These are phyloP conservation scores for Lasioglossum vierecki DNA, from an alignment of 2,888 invertebrate genomes.

Conservation along the genomic window DNA sequence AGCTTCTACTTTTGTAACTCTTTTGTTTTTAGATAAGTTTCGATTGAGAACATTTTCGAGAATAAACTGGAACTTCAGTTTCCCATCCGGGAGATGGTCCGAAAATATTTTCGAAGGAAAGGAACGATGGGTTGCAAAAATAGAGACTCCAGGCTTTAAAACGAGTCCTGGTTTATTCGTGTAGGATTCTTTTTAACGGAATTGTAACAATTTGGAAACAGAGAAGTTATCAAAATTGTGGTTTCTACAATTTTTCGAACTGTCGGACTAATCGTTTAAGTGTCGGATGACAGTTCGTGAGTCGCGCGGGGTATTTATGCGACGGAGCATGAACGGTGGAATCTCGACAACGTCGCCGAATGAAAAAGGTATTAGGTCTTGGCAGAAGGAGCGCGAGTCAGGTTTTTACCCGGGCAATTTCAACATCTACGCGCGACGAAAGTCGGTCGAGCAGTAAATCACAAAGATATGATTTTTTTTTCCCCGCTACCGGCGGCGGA, in stretches of 20 bases:
- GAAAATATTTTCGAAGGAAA: neutral
- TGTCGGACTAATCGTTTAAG: neutral
- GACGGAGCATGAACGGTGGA: neutral
- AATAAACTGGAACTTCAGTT: neutral
- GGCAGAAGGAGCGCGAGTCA: constrained; percentile 42
- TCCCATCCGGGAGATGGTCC: neutral
- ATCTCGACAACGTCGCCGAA: constrained; percentile 11
- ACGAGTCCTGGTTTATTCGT: neutral
- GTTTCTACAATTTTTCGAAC: neutral
- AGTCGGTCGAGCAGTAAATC: constrained; percentile 71
- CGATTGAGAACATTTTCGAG: neutral
- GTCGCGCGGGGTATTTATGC: neutral
- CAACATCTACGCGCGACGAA: constrained; percentile 55
- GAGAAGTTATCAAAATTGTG: neutral
- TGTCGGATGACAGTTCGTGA: neutral
- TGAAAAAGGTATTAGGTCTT: constrained; percentile 56
- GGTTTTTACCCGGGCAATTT: constrained; percentile 56
- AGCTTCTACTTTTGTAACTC: neutral
- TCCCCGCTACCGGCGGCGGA: constrained; percentile 52
- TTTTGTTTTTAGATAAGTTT: neutral
- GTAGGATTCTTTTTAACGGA: neutral
- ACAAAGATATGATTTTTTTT: constrained; percentile 73
- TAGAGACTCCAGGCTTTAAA: neutral
- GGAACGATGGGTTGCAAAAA: neutral
- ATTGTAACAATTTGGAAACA: neutral